Base-by-base conservation (phyloP, 2,113 vertebrate genomes). In the Paedocypris sp. region DNA sequence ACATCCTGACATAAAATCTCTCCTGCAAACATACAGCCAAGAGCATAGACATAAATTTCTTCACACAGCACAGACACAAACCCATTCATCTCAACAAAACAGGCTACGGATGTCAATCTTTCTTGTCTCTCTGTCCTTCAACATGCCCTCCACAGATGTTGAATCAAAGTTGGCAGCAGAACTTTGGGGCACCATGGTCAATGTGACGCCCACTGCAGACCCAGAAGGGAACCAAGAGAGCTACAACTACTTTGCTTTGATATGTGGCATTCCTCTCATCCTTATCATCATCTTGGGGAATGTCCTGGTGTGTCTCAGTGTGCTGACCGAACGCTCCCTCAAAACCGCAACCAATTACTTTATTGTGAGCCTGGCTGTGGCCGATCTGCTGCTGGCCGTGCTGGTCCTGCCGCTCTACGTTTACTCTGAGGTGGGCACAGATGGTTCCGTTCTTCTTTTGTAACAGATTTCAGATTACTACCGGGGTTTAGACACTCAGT, bases 331-430 rank as follows among this genome's bases (percentile, higher is more conserved):
- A 74, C 75, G 76, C 23, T 82, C 85, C 2, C 77, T 86, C 10
- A 85, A 86, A 59, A 86, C 83, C 0, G 80, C 84, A 39, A 86
- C 83, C 36, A 86, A 86, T 68, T 86, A 86, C 74, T 86, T 86
- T 72, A 86, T 86, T 33, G 75, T 86, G 60, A 85, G 83, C 72
- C 70, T 86, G 69, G 75, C 83, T 0, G 80, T 76, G 19, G 83
- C 83, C 0, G 85, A 86, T 66, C 76, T 86, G 16, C 77, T 86
- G 50, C 78, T 86, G 49, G 85, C 85, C 0, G 65, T 79, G 29
- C 71, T 86, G 41, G 70, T 85, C 53, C 69, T 82, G 20, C 67
- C 80, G 0, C 82, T 81, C 11, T 86, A 77, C 4, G 79, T 86
- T 18, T 85, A 86, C 73, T 80, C 81, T 2, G 84, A 86, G 82